phyloP scores from a whole-genome alignment of 2,113 vertebrate genomes.

The Erinaceus europaeus region DNA sequence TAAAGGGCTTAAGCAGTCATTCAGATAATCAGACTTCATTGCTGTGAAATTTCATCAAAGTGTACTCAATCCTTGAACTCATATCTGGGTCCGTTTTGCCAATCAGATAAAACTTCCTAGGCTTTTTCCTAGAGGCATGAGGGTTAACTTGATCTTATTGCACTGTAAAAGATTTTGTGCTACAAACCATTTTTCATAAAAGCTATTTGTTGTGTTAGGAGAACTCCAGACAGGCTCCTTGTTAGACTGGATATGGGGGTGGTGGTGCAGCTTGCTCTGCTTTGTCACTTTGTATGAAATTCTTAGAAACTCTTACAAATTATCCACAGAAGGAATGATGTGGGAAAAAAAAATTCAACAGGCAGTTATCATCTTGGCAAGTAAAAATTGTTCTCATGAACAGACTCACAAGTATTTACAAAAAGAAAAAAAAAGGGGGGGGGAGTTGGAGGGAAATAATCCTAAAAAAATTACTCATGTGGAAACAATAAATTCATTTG shows the following conservation, averaged over 20 bases:
- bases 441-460: conserved; percentile 1
- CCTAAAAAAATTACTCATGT: conserved; percentile 54
- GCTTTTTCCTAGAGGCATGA: conserved; percentile 71
- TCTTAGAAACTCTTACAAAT: conserved; percentile 33
- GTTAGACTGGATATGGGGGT: conserved; percentile 61
- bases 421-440: not conserved
- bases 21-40: conserved; percentile 77
- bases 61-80: conserved; percentile 73
- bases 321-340: not conserved
- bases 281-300: conserved; percentile 44
- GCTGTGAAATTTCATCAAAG: conserved; percentile 81
- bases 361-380: conserved; percentile 15
- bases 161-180: conserved; percentile 74
- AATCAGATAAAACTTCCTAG: conserved; percentile 81
- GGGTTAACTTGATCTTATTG: conserved; percentile 78
- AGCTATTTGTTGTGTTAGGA: conserved; percentile 74
- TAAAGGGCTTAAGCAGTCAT: conserved; percentile 74
- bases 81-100: conserved; percentile 78
- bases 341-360: not conserved
- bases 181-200: conserved; percentile 80
- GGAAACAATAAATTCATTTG: conserved; percentile 52
- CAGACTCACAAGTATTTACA: not conserved
- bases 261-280: not conserved
- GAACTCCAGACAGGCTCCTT: conserved; percentile 72
- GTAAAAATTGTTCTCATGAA: conserved; percentile 4